phyloP scores from a whole-genome alignment of 2,113 vertebrate species.

The Tragelaphus scriptus region DNA sequence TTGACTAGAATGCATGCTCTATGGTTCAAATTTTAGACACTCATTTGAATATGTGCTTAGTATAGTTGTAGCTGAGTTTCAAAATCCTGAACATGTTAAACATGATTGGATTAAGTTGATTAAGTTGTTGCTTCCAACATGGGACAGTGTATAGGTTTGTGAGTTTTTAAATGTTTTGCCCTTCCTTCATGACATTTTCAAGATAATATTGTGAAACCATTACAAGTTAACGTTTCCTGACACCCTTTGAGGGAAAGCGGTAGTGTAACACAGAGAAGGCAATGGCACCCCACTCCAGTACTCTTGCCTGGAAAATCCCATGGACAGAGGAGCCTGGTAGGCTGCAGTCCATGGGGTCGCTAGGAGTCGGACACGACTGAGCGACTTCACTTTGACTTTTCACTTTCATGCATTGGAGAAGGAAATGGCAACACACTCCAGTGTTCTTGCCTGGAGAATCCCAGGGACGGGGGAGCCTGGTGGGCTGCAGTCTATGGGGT shows the following conservation, averaged over 20 bases:
- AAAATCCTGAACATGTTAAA: neutral
- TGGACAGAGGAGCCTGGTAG: too few relatives aligned
- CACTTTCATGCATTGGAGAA: too few relatives aligned
- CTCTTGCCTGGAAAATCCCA: too few relatives aligned
- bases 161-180: conserved; percentile 14
- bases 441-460: too few relatives aligned
- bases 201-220: conserved; percentile 26
- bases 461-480: too few relatives aligned
- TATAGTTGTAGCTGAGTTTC: neutral
- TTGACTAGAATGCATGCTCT: neutral
- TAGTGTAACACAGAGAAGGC: neutral
- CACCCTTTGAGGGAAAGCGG: conserved; percentile 37
- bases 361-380: too few relatives aligned
- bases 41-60: neutral
- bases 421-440: too few relatives aligned
- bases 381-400: too few relatives aligned
- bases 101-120: conserved; percentile 9
- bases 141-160: neutral
- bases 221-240: conserved; percentile 24
- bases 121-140: conserved; percentile 35
- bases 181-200: neutral
- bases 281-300: too few relatives aligned
- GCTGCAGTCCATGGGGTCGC: too few relatives aligned
- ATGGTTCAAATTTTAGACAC: neutral
- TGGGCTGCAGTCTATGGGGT: too few relatives aligned